These are phyloP conservation scores for Pocillopora verrucosa DNA, from an alignment of 64 coral and sea anemone genomes.

Conservation along the genomic window DNA sequence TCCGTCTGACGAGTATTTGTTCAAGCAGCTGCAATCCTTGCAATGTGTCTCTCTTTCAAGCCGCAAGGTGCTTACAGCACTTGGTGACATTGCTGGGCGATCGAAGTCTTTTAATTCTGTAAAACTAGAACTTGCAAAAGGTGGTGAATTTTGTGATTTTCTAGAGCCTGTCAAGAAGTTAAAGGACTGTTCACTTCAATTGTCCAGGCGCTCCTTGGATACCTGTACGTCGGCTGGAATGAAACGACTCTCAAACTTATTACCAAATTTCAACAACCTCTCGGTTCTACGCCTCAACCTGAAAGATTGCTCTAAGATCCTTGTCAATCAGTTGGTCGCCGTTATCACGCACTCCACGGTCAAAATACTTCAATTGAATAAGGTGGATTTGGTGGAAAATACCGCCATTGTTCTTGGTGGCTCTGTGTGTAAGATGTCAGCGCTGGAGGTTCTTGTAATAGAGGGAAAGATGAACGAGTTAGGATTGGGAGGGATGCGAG, in stretches of 20 bases:
- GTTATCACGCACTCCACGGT: not conserved
- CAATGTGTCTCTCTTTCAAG: not conserved
- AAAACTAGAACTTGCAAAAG: not conserved
- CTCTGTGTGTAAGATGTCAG: not conserved
- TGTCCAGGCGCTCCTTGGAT: not conserved
- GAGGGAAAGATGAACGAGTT: not conserved
- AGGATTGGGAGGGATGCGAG: not conserved
- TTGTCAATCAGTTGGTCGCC: not conserved
- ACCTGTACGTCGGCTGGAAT: not conserved
- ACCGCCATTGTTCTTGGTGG: not conserved
- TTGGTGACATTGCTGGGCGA: not conserved
- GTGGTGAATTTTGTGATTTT: not conserved
- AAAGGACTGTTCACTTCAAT: not conserved
- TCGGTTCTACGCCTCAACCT: not conserved
- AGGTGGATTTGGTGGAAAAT: not conserved
- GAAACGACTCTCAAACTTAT: not conserved
- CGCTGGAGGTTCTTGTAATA: not conserved
- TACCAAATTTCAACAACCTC: not conserved
- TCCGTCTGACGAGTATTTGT: not conserved
- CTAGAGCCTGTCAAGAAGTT: not conserved
- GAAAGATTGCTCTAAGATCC: not conserved
- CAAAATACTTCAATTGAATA: not conserved
- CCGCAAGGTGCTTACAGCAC: not conserved
- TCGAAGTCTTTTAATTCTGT: not conserved
- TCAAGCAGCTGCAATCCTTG: not conserved